A percentile compares a stretch with the other conserved stretches of the same genome.
Evolutionary conservation across 2,888 invertebrate genomes (phyloP).

Genomic region (Sipha maydis): DNA sequence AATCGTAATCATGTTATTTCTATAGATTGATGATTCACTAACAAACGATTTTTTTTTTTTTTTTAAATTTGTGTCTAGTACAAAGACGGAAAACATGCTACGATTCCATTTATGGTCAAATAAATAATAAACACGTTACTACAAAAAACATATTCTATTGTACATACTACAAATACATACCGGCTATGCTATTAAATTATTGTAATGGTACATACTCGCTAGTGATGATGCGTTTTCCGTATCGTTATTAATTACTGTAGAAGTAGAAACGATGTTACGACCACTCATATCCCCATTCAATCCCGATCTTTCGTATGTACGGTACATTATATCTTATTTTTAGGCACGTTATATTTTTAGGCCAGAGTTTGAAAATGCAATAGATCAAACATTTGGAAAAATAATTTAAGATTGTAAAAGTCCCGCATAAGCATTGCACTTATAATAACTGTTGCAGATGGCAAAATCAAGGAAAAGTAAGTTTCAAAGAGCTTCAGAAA

Average conservation of each 20-base stretch:
- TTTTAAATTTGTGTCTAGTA: not conserved
- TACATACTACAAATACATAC: not conserved
- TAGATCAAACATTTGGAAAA: no score
- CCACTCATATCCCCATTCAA: no score
- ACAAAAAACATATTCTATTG: not conserved
- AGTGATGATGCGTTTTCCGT: not conserved
- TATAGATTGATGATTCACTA: not conserved
- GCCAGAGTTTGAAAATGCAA: no score
- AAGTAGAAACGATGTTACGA: no score
- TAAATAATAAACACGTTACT: constrained; percentile 36
- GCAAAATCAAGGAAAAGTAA: no score
- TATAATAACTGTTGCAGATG: no score
- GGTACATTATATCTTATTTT: no score
- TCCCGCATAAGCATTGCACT: no score
- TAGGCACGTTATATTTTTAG: no score
- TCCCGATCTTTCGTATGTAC: no score
- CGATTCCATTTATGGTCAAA: not conserved
- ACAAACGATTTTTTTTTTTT: not conserved
- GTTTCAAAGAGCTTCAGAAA: no score
- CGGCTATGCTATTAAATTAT: not conserved
- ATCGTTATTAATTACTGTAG: not conserved
- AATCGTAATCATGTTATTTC: not conserved
- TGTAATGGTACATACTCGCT: not conserved
- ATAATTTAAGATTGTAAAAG: no score
- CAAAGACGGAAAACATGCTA: not conserved